These are phyloP conservation scores for Sterrhoptilus dennistouni DNA, from an alignment of 2,113 vertebrate genomes.

Conservation along the genomic window DNA sequence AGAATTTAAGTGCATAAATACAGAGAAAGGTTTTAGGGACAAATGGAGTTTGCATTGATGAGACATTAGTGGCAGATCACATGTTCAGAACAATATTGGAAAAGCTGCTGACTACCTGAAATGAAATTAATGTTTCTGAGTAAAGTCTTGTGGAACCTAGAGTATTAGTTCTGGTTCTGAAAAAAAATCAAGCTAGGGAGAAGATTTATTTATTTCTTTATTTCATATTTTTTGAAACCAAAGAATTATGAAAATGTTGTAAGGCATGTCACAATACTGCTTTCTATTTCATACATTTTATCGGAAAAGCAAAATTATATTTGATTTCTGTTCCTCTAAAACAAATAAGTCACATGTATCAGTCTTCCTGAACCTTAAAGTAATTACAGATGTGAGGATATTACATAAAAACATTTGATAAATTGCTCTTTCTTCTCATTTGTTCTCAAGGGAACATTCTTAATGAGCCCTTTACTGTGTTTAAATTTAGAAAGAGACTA, in stretches of 20 bases:
- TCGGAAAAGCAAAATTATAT: neutral
- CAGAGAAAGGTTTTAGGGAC: neutral
- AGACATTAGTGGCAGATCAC: neutral
- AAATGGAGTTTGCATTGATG: fast-evolving
- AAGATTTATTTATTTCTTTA: neutral
- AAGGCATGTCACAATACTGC: neutral
- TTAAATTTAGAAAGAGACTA: neutral
- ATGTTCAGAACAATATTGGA: neutral
- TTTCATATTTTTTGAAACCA: neutral
- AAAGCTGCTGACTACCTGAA: neutral
- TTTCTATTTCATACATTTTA: neutral
- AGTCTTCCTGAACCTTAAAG: neutral
- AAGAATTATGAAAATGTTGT: neutral
- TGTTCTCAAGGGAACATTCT: neutral
- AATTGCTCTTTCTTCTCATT: neutral
- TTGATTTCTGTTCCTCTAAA: neutral
- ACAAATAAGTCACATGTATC: neutral
- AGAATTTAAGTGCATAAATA: neutral
- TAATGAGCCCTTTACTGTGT: neutral
- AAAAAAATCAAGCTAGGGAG: neutral
- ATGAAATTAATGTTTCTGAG: neutral
- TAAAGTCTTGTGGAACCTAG: neutral
- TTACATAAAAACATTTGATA: neutral
- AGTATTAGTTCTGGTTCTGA: neutral
- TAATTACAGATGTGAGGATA: neutral